These are phyloP conservation scores for Carapus acus DNA, from an alignment of 2,797 vertebrate species.

Conservation along the genomic window DNA sequence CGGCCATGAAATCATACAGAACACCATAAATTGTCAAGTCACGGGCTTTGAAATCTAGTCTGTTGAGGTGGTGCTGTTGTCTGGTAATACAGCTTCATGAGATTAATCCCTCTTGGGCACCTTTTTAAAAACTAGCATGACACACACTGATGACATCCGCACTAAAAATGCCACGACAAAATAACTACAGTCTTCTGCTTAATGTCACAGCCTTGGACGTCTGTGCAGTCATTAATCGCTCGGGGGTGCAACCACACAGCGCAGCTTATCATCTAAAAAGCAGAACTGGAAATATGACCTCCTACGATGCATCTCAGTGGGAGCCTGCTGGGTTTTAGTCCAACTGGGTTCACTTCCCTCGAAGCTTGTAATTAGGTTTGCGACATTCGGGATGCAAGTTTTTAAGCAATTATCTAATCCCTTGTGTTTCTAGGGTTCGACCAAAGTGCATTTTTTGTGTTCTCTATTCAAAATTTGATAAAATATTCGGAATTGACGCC, in stretches of 20 bases:
- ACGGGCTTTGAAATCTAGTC: not conserved
- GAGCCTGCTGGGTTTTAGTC: conserved; percentile 12
- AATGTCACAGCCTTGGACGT: conserved; percentile 37
- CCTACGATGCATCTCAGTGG: conserved; percentile 34
- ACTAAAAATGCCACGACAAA: conserved; percentile 9
- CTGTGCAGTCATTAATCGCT: conserved; percentile 27
- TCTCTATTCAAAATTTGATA: not conserved
- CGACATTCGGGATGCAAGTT: conserved; percentile 11
- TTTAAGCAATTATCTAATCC: not conserved
- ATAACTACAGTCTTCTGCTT: conserved; percentile 27
- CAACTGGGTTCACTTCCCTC: conserved; percentile 12
- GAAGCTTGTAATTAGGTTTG: conserved; percentile 21
- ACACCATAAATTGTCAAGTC: too few relatives aligned
- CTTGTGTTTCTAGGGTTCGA: not conserved
- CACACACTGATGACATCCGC: conserved; percentile 1
- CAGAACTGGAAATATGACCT: conserved; percentile 43
- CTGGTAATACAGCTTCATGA: not conserved
- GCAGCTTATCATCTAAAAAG: conserved; percentile 53
- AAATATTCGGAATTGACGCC: not conserved
- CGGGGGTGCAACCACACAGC: conserved; percentile 1
- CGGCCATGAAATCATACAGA: too few relatives aligned
- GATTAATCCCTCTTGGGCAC: not conserved
- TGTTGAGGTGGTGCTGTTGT: not conserved
- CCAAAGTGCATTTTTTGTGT: not conserved
- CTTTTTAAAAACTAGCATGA: not conserved